These are phyloP conservation scores for Nesogale talazaci DNA, from an alignment of 2,113 vertebrate species.

Conservation along the genomic window DNA sequence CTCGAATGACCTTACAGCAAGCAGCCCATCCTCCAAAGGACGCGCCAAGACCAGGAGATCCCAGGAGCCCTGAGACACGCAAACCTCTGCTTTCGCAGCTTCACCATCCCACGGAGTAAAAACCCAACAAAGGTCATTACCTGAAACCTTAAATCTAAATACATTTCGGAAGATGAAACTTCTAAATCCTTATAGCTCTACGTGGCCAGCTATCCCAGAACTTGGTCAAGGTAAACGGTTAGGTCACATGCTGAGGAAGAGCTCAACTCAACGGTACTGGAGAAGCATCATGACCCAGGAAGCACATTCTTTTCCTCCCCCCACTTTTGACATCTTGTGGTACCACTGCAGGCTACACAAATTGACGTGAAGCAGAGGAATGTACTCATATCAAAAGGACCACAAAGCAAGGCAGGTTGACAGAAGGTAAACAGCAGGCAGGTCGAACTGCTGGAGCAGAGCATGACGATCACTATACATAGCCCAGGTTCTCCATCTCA, in stretches of 20 bases:
- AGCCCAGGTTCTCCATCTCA: slow-evolving; percentile 98
- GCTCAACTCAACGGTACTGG: slow-evolving; percentile 52
- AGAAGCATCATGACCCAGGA: slow-evolving; percentile 81
- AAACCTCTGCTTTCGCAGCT: slow-evolving; percentile 54
- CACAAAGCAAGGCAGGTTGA: slow-evolving; percentile 85
- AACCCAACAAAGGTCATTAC: slow-evolving; percentile 28
- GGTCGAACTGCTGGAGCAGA: slow-evolving; percentile 82
- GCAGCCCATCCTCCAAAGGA: not conserved
- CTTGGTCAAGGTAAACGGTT: slow-evolving; percentile 16
- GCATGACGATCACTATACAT: slow-evolving; percentile 88
- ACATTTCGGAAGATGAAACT: slow-evolving; percentile 32
- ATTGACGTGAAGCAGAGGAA: slow-evolving; percentile 84
- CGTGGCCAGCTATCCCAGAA: slow-evolving; percentile 52
- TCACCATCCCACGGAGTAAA: slow-evolving; percentile 22
- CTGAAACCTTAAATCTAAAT: slow-evolving; percentile 61
- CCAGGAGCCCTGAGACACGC: slow-evolving; percentile 9
- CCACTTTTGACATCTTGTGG: slow-evolving; percentile 77
- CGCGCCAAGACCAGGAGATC: not conserved
- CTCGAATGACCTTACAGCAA: not conserved
- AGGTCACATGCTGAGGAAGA: slow-evolving; percentile 48
- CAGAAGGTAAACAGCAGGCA: slow-evolving; percentile 85
- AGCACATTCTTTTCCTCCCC: slow-evolving; percentile 76
- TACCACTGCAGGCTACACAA: slow-evolving; percentile 80
- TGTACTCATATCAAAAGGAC: slow-evolving; percentile 84
- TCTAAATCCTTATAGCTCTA: slow-evolving; percentile 59